Percentiles rank a stretch among this genome's conserved stretches.
Evolutionary conservation across 2,888 invertebrate species (phyloP).

Genomic region (Andrena trimmerana): DNA sequence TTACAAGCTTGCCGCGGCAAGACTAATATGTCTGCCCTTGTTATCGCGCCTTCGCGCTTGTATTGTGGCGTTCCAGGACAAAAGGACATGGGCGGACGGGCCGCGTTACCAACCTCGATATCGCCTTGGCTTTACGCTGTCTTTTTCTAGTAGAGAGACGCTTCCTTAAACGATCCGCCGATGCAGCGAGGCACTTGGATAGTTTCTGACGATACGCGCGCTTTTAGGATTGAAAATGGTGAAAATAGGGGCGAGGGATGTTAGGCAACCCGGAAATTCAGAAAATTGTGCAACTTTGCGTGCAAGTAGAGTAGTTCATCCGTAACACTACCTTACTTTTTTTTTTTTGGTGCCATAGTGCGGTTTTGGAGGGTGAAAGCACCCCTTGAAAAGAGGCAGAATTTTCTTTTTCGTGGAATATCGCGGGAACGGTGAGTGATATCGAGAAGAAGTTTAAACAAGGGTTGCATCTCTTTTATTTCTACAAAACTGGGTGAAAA

Average conservation of each 20-base stretch:
- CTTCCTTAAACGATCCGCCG: background rate
- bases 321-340: too few species aligned
- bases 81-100: slow-evolving; percentile 32
- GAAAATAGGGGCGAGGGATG: background rate
- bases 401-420: too few species aligned
- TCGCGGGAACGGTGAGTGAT: too few species aligned
- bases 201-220: background rate
- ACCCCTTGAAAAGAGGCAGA: too few species aligned
- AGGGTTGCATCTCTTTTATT: too few species aligned
- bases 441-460: too few species aligned
- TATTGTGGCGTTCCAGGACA: slow-evolving; percentile 47
- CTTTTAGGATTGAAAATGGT: background rate
- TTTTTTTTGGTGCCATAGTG: too few species aligned
- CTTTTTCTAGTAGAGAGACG: background rate
- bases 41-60: slow-evolving; percentile 39
- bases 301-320: too few species aligned
- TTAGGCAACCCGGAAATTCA: too few species aligned
- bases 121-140: background rate
- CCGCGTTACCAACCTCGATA: background rate
- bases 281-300: too few species aligned
- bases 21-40: slow-evolving; percentile 52
- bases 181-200: background rate
- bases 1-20: slow-evolving; percentile 37
- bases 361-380: too few species aligned
- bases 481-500: too few species aligned